Evolutionary conservation across 2,888 invertebrate genomes (phyloP).

Genomic region (Mimas tiliae): DNA sequence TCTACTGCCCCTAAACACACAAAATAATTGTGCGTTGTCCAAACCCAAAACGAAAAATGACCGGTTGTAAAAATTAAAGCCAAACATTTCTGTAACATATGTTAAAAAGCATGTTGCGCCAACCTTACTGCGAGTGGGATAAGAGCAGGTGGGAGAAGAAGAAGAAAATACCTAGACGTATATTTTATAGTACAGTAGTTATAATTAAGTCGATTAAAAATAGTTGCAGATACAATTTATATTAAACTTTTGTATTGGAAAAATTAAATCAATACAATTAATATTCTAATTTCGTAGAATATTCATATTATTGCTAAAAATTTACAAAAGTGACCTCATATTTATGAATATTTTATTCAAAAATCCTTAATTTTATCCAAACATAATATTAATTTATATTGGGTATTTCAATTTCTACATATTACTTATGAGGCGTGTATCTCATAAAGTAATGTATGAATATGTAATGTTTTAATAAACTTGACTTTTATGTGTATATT

Average conservation of each 20-base stretch:
- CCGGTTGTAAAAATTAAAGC: too few species aligned
- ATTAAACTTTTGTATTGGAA: neutral
- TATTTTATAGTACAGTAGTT: too few species aligned
- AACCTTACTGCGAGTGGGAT: too few species aligned
- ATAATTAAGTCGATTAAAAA: too few species aligned
- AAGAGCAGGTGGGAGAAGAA: too few species aligned
- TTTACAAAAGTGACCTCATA: neutral
- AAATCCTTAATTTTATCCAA: neutral
- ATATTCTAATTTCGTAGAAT: neutral
- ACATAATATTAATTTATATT: conserved; percentile 12
- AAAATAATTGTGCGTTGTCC: too few species aligned
- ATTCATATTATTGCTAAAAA: conserved; percentile 5
- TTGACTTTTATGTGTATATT: conserved; percentile 24
- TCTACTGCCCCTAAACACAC: too few species aligned
- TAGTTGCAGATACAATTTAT: too few species aligned
- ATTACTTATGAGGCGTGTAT: conserved; percentile 9
- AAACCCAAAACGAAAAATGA: too few species aligned
- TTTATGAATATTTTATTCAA: conserved; percentile 9
- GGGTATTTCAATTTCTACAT: neutral
- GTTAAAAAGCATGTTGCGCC: too few species aligned
- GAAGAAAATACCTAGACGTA: too few species aligned
- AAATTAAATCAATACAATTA: neutral
- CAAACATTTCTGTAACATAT: too few species aligned
- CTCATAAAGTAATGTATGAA: conserved; percentile 10
- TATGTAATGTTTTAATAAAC: conserved; percentile 25